These are phyloP conservation scores for Pristionchus maxplancki DNA, from an alignment of 2,888 invertebrate genomes.

Conservation along the genomic window DNA sequence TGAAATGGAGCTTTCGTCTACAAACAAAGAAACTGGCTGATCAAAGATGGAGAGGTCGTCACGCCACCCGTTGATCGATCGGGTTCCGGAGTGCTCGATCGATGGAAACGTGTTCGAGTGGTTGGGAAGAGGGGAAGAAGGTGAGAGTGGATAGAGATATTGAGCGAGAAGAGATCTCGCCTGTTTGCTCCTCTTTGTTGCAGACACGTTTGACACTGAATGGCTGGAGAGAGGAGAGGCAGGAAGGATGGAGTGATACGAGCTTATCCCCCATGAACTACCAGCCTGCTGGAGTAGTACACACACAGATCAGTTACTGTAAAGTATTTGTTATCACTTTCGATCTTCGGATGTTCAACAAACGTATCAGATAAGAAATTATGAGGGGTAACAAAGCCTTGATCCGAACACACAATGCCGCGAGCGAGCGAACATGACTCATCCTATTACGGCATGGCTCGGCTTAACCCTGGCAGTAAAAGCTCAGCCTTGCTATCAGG, in stretches of 20 bases:
- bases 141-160: constrained; percentile 25
- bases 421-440: neutral
- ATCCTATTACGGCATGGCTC: constrained; percentile 38
- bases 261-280: neutral
- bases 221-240: neutral
- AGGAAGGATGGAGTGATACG: constrained; percentile 25
- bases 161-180: constrained; percentile 16
- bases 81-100: neutral
- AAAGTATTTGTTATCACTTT: neutral
- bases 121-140: neutral
- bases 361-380: neutral
- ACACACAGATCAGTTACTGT: constrained; percentile 26
- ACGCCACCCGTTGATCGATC: constrained; percentile 7
- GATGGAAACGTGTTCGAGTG: constrained; percentile 42
- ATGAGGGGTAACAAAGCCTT: neutral
- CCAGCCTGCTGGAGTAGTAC: neutral
- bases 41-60: constrained; percentile 18
- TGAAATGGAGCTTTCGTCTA: neutral
- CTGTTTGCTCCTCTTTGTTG: constrained; percentile 36
- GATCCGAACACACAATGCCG: neutral
- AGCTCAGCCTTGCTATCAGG: constrained; percentile 44
- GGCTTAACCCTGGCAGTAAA: constrained; percentile 30
- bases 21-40: neutral
- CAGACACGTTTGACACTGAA: constrained; percentile 44
- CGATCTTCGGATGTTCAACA: neutral